These are phyloP conservation scores for Corythornis leucogaster DNA, from an alignment of 2,797 vertebrate genomes.

Conservation along the genomic window DNA sequence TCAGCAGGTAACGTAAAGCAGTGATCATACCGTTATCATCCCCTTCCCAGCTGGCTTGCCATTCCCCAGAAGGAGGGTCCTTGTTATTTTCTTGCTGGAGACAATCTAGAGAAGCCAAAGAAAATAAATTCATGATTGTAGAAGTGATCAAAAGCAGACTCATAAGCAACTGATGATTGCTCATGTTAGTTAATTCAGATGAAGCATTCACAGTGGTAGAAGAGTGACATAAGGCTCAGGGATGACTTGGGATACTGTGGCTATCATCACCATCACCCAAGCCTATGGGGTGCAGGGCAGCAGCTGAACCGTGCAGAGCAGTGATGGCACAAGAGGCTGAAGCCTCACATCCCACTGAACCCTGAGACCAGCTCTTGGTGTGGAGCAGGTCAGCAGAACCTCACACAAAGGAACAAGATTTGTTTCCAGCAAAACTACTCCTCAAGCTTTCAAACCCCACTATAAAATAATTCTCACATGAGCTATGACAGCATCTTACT, in stretches of 20 bases:
- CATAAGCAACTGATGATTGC: constrained; percentile 1
- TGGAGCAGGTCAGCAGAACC: background rate
- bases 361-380: background rate
- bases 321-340: rapidly evolving
- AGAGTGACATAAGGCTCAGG: background rate
- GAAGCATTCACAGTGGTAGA: background rate
- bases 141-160: background rate
- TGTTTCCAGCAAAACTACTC: background rate
- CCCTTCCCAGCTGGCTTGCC: constrained; percentile 97
- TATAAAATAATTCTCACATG: background rate
- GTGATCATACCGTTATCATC: constrained; percentile 85
- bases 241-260: background rate
- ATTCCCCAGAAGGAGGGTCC: constrained; percentile 90
- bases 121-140: background rate
- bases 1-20: background rate
- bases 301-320: background rate
- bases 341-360: background rate
- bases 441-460: background rate
- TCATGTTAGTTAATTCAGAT: background rate
- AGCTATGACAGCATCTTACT: background rate
- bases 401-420: background rate
- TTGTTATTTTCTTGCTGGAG: constrained; percentile 96
- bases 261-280: background rate
- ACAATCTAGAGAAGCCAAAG: constrained; percentile 85
- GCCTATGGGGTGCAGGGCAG: rapidly evolving